Percentiles rank a stretch among this genome's conserved stretches.
phyloP scores from a whole-genome alignment of 1,140 invertebrate genomes.

The Drosophila busckii region DNA sequence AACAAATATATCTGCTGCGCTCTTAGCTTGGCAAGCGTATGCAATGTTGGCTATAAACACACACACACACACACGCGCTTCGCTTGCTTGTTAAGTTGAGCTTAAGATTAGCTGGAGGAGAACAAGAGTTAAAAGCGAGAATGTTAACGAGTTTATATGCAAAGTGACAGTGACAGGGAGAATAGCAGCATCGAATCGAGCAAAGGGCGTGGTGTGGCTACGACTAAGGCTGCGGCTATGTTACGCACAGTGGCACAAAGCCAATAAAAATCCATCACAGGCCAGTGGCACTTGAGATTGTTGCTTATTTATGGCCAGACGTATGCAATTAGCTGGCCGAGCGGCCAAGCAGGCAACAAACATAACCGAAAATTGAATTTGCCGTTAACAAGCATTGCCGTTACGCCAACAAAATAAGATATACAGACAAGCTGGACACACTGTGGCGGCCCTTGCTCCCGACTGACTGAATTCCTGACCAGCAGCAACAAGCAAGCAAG shows the following conservation, averaged over 20 bases:
- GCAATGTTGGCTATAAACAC: no score
- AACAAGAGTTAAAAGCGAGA: no score
- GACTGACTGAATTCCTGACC: constrained; percentile 46
- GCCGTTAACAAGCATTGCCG: constrained; percentile 26
- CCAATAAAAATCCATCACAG: neutral
- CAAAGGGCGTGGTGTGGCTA: constrained; percentile 28
- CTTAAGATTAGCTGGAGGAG: no score
- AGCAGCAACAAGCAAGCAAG: constrained; percentile 8
- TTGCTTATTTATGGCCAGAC: constrained; percentile 39
- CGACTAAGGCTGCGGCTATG: neutral
- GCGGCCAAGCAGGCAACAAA: constrained; percentile 13
- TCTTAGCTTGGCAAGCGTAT: no score
- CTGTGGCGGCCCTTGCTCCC: constrained; percentile 9
- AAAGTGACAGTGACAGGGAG: constrained; percentile 53
- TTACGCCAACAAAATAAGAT: neutral
- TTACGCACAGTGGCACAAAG: constrained; percentile 46
- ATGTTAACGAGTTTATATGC: constrained; percentile 50
- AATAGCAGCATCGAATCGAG: constrained; percentile 31
- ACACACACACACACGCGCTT: no score
- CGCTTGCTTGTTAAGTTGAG: no score
- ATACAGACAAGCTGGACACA: constrained; percentile 2
- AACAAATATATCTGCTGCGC: no score
- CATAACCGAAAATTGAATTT: constrained; percentile 45
- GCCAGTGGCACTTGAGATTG: constrained; percentile 18
- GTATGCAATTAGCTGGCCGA: constrained; percentile 36